Percentiles rank a stretch among this genome's conserved stretches.
phyloP scores from a whole-genome alignment of 2,797 vertebrate genomes.

The Pantherophis alleghaniensis region DNA sequence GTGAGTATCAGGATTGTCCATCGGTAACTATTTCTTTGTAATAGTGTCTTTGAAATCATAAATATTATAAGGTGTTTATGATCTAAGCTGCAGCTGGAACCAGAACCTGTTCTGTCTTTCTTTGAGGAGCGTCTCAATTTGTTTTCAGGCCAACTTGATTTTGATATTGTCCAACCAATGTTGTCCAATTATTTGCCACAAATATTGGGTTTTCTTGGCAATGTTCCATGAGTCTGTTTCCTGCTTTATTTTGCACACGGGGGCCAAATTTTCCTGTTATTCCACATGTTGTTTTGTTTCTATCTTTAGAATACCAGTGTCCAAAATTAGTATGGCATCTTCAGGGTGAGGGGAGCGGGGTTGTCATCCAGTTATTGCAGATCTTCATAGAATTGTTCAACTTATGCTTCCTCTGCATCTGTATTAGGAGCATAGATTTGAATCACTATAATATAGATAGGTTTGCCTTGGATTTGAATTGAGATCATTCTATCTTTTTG shows the following conservation, averaged over 20 bases:
- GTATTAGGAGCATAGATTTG: background rate
- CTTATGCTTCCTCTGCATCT: background rate
- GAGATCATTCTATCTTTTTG: background rate
- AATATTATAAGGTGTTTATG: background rate
- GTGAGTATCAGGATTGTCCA: background rate
- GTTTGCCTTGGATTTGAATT: background rate
- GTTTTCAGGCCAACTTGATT: background rate
- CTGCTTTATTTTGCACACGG: background rate
- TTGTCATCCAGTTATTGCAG: background rate
- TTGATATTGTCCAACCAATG: background rate
- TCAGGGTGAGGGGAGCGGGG: background rate
- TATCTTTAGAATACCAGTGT: background rate
- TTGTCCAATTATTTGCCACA: background rate
- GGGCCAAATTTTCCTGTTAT: background rate
- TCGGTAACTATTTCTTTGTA: background rate
- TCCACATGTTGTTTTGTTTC: background rate
- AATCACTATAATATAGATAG: background rate
- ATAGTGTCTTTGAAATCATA: background rate
- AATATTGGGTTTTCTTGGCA: background rate
- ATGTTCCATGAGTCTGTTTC: background rate
- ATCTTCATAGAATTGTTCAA: background rate
- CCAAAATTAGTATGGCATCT: background rate
- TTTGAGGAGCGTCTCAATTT: background rate
- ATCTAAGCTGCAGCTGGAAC: background rate
- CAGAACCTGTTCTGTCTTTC: background rate